Conservation (phyloP, 1,140 invertebrate genomes). For the Aphis gossypii region DNA sequence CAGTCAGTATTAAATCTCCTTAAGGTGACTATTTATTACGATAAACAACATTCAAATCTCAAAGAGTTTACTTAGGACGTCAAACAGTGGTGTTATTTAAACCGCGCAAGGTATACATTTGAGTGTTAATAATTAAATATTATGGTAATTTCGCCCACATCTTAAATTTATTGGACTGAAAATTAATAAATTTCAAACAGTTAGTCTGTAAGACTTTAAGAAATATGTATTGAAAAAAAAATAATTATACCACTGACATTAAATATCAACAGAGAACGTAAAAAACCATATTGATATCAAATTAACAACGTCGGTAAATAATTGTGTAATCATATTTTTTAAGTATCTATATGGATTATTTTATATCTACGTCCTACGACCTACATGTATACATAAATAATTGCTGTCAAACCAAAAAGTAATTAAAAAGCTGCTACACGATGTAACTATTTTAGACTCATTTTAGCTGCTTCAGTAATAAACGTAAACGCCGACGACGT, state of each 20-base stretch:
- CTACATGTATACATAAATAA: neutral
- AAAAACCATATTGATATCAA: neutral
- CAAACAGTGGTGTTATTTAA: neutral
- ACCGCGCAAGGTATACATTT: neutral
- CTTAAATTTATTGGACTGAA: neutral
- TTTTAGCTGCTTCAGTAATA: neutral
- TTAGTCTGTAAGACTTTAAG: neutral
- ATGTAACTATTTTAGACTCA: neutral
- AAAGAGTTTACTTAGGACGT: neutral
- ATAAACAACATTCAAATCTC: neutral
- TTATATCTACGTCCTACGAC: neutral
- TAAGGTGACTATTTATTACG: neutral
- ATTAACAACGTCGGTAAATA: neutral
- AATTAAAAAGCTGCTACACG: neutral
- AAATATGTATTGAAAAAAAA: neutral
- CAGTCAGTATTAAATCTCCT: no score
- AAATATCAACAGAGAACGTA: neutral
- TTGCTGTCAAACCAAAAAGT: neutral
- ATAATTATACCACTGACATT: neutral
- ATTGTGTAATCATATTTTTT: neutral
- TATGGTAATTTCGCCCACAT: neutral
- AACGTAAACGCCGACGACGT: neutral
- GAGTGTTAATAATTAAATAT: no score
- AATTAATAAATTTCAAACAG: neutral
- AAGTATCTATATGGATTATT: neutral